Evolutionary conservation across 2,888 invertebrate species (phyloP).

Genomic region (Papilio gigon): DNA sequence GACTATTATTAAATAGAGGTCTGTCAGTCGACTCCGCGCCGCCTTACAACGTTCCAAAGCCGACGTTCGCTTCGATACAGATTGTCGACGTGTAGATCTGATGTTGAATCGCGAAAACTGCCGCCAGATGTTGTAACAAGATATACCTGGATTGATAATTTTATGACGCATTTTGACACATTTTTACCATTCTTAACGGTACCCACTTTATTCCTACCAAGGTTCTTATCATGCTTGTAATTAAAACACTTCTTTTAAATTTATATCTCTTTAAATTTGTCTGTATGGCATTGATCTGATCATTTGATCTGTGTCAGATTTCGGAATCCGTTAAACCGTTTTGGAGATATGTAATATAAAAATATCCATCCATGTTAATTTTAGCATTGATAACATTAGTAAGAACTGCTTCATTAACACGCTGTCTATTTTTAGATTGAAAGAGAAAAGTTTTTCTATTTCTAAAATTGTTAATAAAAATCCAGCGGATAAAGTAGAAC

Average conservation of each 20-base stretch:
- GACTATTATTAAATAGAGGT: constrained; percentile 78
- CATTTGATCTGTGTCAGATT: too few species aligned
- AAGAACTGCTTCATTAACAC: background rate
- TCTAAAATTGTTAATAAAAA: background rate
- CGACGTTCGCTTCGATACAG: constrained; percentile 44
- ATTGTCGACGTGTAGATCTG: constrained; percentile 45
- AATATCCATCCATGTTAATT: too few species aligned
- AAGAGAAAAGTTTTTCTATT: background rate
- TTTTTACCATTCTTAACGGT: background rate
- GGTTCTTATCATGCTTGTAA: background rate
- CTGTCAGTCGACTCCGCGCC: constrained; percentile 67
- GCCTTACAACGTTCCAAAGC: constrained; percentile 50
- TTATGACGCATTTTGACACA: constrained; percentile 4
- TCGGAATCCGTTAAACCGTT: too few species aligned
- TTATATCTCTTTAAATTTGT: too few species aligned
- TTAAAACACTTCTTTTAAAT: background rate
- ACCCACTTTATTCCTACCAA: background rate
- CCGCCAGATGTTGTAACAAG: background rate
- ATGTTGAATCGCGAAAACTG: constrained; percentile 16
- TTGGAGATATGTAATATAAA: too few species aligned
- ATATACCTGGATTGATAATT: constrained; percentile 10
- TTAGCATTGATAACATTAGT: too few species aligned
- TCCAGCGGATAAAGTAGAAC: background rate
- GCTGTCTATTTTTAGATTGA: background rate
- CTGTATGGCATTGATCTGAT: too few species aligned